phyloP scores from a whole-genome alignment of 2,797 vertebrate genomes.

The Capromys pilorides region DNA sequence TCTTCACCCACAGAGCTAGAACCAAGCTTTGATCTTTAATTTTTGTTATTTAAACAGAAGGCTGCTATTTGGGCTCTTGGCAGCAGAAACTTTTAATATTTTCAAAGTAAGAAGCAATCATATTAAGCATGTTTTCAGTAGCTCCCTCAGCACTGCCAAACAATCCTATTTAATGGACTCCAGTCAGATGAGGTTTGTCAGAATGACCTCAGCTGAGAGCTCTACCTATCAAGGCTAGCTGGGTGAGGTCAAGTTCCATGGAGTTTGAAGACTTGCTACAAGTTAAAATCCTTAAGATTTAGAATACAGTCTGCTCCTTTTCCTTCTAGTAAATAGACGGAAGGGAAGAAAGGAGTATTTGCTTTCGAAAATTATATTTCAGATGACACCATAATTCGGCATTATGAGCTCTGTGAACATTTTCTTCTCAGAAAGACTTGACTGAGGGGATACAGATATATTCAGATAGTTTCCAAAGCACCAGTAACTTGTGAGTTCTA shows the following conservation, averaged over 20 bases:
- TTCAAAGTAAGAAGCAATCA: constrained; percentile 47
- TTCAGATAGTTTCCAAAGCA: fast-evolving
- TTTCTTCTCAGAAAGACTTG: background rate
- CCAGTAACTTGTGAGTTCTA: too few relatives aligned
- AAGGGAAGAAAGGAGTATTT: background rate
- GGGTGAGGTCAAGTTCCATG: background rate
- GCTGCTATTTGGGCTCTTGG: background rate
- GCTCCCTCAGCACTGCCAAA: background rate
- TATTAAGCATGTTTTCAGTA: background rate
- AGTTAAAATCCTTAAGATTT: constrained; percentile 16
- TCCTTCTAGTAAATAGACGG: background rate
- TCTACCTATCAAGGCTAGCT: background rate
- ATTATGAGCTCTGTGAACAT: background rate
- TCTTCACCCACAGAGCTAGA: too few relatives aligned
- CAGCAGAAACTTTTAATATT: constrained; percentile 24
- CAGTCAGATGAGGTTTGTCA: background rate
- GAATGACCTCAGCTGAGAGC: background rate
- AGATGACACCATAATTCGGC: background rate
- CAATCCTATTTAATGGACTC: background rate
- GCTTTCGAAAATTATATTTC: background rate
- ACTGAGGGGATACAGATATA: too few relatives aligned
- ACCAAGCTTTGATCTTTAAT: background rate
- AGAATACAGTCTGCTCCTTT: background rate
- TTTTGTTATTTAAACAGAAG: background rate
- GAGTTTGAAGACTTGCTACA: background rate